These are phyloP conservation scores for Netelia fuscicornis DNA, from an alignment of 2,888 invertebrate genomes.

Conservation along the genomic window DNA sequence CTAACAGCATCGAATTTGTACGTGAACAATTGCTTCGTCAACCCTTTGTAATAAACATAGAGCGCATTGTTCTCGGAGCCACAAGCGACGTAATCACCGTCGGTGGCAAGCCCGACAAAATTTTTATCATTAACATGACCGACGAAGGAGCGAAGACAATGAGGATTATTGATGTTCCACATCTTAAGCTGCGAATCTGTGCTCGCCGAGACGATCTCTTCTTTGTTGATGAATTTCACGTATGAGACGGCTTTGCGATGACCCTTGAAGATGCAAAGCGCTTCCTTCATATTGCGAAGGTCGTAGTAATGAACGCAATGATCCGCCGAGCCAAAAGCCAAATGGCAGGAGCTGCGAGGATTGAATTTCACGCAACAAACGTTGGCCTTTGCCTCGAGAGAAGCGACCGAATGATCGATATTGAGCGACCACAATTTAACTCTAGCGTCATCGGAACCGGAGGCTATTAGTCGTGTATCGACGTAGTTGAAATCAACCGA, in stretches of 20 bases:
- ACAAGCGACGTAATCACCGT: constrained; percentile 96
- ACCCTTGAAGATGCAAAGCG: constrained; percentile 93
- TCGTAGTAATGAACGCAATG: constrained; percentile 99
- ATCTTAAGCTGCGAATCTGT: constrained; percentile 96
- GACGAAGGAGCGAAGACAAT: constrained; percentile 93
- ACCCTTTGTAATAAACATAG: constrained; percentile 95
- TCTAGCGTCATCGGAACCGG: constrained; percentile 96
- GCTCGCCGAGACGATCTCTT: constrained; percentile 95
- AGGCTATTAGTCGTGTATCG: constrained; percentile 95
- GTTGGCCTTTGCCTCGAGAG: constrained; percentile 96
- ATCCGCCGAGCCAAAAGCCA: constrained; percentile 98
- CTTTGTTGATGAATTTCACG: constrained; percentile 94
- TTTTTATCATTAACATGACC: constrained; percentile 98
- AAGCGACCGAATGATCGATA: constrained; percentile 93
- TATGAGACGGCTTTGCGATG: constrained; percentile 98
- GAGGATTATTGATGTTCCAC: constrained; percentile 93
- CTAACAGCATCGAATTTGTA: constrained; percentile 94
- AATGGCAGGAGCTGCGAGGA: constrained; percentile 93
- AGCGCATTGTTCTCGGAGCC: constrained; percentile 98
- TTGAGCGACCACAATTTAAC: constrained; percentile 97
- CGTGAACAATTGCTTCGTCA: constrained; percentile 94
- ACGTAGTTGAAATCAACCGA: constrained; percentile 97
- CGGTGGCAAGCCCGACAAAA: constrained; percentile 97
- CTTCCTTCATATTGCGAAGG: constrained; percentile 92
- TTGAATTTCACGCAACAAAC: constrained; percentile 98